Base-by-base conservation (phyloP, 2,888 invertebrate species). In the Oxystoma pomonae region DNA sequence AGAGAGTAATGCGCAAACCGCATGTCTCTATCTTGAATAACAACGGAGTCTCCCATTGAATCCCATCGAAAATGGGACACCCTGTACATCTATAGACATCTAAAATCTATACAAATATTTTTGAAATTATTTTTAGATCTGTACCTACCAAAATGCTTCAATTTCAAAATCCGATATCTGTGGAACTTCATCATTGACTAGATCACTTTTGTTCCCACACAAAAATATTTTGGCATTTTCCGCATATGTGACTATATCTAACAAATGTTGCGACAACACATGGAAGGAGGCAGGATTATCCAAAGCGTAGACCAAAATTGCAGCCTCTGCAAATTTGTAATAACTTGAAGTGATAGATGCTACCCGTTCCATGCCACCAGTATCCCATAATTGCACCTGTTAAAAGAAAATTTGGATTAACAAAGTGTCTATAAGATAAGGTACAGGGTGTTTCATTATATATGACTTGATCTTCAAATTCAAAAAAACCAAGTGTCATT, bases 291-390 rank as follows among this genome's bases (percentile, higher is more conserved):
- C 92, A 7, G 92, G 89, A 82, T 94, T 94, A 76, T 95, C 94
- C 68, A 94, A 82, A 50, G 94, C 90, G 82, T 96, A 97, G 3
- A 96, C 95, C 67, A 97, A 83, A 72, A 97, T 89, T 63, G 96
- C 96, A 65, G 95, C 96, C 78, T 96, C 95, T 1, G 96, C 93
- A 82, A 95, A 95, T 81, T 96, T 96, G 79, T 96, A 97, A 78
- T 97, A 97, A 76, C 94, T 94, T 21, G 94, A 94, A 12, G 96
- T 96, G 18, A 97, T 92, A 1, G 95, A 95, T 56, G 96, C 96
- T 67, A 96, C 95, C 72, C 96, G 85, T 81, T 97, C 97, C 94
- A 97, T 95, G 58, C 96, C 96, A 70, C 96, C 96, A 50, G 97
- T 97, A 77, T 97, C 97, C 96, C 96, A 97, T 70, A 97, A 81